These are phyloP conservation scores for Apocheima hispidaria DNA, from an alignment of 2,888 invertebrate genomes.

Conservation along the genomic window DNA sequence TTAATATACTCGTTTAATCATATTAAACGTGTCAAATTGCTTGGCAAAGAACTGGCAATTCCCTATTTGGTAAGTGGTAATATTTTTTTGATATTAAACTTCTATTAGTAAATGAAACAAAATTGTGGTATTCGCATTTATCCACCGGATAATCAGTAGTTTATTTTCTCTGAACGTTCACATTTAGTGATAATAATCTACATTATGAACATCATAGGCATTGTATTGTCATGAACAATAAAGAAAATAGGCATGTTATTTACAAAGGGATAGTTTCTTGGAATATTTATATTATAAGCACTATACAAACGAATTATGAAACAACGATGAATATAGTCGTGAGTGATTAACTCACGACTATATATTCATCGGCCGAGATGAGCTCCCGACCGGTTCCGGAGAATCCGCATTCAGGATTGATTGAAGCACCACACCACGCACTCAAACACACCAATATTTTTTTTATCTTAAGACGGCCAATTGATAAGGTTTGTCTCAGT, in stretches of 20 bases:
- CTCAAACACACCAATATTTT: no score
- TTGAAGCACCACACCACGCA: no score
- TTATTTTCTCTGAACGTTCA: slow-evolving; percentile 78
- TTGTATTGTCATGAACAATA: slow-evolving; percentile 79
- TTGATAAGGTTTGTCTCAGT: no score
- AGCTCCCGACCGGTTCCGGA: neutral
- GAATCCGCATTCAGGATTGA: no score
- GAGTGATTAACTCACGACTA: neutral
- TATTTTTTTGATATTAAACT: slow-evolving; percentile 9
- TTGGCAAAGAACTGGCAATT: slow-evolving; percentile 13
- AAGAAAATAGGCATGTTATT: slow-evolving; percentile 74
- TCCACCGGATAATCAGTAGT: slow-evolving; percentile 78
- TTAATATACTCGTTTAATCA: slow-evolving; percentile 13
- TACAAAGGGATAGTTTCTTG: slow-evolving; percentile 70
- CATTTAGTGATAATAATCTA: slow-evolving; percentile 79
- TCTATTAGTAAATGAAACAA: slow-evolving; percentile 61
- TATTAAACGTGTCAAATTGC: slow-evolving; percentile 14
- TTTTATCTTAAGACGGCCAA: no score
- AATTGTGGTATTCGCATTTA: slow-evolving; percentile 77
- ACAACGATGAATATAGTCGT: no score
- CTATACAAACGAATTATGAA: slow-evolving; percentile 78
- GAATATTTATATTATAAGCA: slow-evolving; percentile 78
- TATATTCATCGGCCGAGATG: neutral
- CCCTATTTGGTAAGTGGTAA: no score
- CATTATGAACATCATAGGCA: slow-evolving; percentile 82